These are phyloP conservation scores for Nasonia oneida DNA, from an alignment of 2,888 invertebrate species.

Conservation along the genomic window DNA sequence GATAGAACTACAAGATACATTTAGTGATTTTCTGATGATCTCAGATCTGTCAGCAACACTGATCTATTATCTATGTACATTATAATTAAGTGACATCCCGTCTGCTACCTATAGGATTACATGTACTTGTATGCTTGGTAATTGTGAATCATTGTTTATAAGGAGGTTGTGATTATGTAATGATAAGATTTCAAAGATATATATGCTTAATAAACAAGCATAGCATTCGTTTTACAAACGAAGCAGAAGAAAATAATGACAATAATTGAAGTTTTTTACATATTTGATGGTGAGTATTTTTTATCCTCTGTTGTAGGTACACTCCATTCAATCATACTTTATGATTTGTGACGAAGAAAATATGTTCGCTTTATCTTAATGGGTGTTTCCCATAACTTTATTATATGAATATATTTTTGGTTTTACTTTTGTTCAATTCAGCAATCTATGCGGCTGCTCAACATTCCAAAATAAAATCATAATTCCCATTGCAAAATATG, in stretches of 20 bases:
- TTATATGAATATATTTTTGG: background rate
- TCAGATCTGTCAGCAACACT: background rate
- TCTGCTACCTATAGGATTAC: slow-evolving; percentile 21
- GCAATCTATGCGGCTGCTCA: background rate
- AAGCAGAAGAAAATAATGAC: slow-evolving; percentile 22
- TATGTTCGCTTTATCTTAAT: slow-evolving; percentile 17
- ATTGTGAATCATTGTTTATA: slow-evolving; percentile 29
- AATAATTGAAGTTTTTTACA: background rate
- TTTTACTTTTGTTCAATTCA: slow-evolving; percentile 25
- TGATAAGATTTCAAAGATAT: background rate
- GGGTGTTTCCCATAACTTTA: background rate
- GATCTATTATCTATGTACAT: background rate
- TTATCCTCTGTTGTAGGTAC: background rate
- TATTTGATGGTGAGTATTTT: slow-evolving; percentile 17
- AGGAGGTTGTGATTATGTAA: slow-evolving; percentile 34
- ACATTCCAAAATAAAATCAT: slow-evolving; percentile 57
- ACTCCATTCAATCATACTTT: background rate
- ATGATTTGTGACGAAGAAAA: background rate
- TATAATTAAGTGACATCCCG: slow-evolving; percentile 31
- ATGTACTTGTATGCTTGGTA: background rate
- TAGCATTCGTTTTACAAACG: background rate
- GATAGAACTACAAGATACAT: too few relatives aligned
- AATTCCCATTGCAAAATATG: slow-evolving; percentile 71
- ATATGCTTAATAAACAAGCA: background rate
- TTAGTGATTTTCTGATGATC: background rate